Percentiles rank a stretch among this genome's conserved stretches.
Evolutionary conservation across 2,113 vertebrate genomes (phyloP).

Genomic region (Cnemophilus loriae): DNA sequence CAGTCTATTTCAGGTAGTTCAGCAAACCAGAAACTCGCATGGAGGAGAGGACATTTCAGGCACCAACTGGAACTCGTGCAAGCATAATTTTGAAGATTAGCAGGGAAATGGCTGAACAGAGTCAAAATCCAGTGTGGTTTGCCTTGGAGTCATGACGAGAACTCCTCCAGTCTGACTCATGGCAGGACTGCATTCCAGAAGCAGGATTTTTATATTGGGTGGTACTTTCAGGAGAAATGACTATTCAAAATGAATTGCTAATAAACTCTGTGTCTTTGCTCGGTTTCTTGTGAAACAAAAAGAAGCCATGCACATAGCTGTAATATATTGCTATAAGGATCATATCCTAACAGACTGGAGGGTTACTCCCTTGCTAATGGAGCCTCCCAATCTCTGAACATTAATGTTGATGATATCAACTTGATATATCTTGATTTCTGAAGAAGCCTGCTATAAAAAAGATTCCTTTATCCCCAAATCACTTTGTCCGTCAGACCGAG

Average conservation of each 20-base stretch:
- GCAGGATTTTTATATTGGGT: background rate
- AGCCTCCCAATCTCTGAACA: background rate
- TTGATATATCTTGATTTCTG: background rate
- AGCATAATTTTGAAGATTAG: background rate
- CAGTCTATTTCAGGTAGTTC: background rate
- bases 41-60: background rate
- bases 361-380: background rate
- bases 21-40: background rate
- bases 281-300: background rate
- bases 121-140: background rate
- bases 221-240: background rate
- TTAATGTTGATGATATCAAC: background rate
- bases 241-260: constrained; percentile 17
- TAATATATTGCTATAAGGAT: background rate
- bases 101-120: background rate
- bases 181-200: constrained; percentile 28
- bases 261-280: background rate
- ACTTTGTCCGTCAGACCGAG: background rate
- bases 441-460: background rate
- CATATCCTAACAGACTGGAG: background rate
- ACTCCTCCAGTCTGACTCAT: background rate
- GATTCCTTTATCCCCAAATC: background rate
- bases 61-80: background rate
- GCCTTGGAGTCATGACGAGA: background rate
- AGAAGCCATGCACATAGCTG: background rate